Evolutionary conservation across 2,888 invertebrate genomes (phyloP).

Genomic region (Heliconius ethilla): DNA sequence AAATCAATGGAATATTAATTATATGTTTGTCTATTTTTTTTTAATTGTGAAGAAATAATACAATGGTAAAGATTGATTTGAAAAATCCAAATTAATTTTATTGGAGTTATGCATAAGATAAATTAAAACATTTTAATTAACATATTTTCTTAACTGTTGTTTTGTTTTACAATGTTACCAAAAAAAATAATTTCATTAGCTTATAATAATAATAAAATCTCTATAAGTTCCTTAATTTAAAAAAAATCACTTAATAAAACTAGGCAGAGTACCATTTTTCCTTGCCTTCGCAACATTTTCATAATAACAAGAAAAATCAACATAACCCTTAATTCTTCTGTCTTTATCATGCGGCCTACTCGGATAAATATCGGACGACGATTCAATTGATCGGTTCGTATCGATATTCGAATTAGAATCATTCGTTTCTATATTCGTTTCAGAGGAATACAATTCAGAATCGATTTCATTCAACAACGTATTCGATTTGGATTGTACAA

Average conservation of each 20-base stretch:
- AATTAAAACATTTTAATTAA: no score
- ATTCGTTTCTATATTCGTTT: conserved; percentile 57
- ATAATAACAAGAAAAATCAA: conserved; percentile 92
- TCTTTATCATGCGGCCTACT: conserved; percentile 81
- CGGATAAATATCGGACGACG: conserved; percentile 72
- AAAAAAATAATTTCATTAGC: no score
- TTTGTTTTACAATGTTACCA: no score
- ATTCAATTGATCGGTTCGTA: conserved; percentile 70
- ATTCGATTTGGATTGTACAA: conserved; percentile 79
- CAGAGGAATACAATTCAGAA: conserved; percentile 69
- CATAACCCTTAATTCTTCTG: conserved; percentile 89
- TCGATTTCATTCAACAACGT: conserved; percentile 72
- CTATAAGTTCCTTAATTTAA: neutral
- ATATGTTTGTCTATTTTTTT: no score
- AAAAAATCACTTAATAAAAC: conserved; percentile 74
- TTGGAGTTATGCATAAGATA: no score
- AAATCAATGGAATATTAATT: no score
- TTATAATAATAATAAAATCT: neutral
- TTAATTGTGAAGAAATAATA: no score
- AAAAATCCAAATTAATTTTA: no score
- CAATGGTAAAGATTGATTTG: no score
- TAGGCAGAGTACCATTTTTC: conserved; percentile 85
- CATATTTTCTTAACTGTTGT: no score
- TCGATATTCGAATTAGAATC: conserved; percentile 69
- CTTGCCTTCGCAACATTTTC: conserved; percentile 86